Evolutionary conservation across 2,113 vertebrate genomes (phyloP), one percentile per base, ranked within the genome.

Genomic region (Campylomormyrus numenius): DNA sequence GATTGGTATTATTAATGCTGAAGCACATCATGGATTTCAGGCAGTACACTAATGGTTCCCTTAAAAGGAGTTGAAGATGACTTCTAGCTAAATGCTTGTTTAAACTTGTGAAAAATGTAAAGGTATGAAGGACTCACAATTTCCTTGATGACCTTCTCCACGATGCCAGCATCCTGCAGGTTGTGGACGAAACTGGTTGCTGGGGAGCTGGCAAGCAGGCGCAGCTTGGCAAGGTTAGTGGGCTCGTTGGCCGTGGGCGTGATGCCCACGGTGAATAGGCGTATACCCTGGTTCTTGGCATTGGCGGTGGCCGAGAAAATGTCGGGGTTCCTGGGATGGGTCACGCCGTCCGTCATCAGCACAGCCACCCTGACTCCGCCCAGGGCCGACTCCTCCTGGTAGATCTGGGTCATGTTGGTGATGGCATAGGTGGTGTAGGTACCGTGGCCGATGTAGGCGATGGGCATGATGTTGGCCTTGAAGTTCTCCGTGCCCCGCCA

Each of bases 341-440:
- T 96, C 24, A 96, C 94, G 5, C 97, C 97, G 70, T 98, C 96
- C 0, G 97, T 98, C 66, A 98, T 93, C 42, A 98, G 95, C 56
- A 98, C 1, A 0, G 96, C 97, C 62, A 97, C 95, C 93, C 96
- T 97, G 91, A 97, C 92, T 48, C 96, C 96, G 21, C 93, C 93
- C 0, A 84, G 92, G 50, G 87, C 95, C 19, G 97, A 97, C 93
- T 98, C 97, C 35, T 96, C 96, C 93, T 94, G 89, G 92, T 97
- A 98, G 74, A 98, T 96, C 89, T 94, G 96, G 83, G 98, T 98
- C 92, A 98, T 96, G 93, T 98, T 98, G 91, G 97, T 98, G 92
- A 98, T 97, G 92, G 98, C 98, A 0, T 98, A 98, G 80, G 97
- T 98, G 90, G 97, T 97, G 91, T 97, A 98, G 90, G 97, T 98